Evolutionary conservation across 1,140 invertebrate species (phyloP).

Genomic region (Drosophila trapezifrons): DNA sequence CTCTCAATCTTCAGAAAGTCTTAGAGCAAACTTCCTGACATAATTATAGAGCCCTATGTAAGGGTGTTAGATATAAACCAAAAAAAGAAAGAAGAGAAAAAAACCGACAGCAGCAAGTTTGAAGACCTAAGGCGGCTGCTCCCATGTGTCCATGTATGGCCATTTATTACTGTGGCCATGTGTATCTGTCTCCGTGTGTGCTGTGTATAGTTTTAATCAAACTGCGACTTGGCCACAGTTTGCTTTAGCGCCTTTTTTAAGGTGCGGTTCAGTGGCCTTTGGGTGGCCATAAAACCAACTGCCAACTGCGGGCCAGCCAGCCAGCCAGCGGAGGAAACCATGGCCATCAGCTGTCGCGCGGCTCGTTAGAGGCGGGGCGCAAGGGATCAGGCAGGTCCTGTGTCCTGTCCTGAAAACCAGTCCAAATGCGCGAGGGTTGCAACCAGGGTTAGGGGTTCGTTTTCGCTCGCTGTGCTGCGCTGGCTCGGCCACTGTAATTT

Average conservation of each 20-base stretch:
- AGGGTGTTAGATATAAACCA: conserved; percentile 20
- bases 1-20: not conserved
- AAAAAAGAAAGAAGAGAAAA: not conserved
- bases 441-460: conserved; percentile 53
- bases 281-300: conserved; percentile 73
- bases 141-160: conserved; percentile 76
- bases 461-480: conserved; percentile 27
- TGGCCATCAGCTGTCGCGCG: conserved; percentile 74
- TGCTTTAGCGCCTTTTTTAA: conserved; percentile 79
- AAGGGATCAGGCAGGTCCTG: conserved; percentile 17
- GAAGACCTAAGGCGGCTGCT: conserved; percentile 58
- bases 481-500: conserved; percentile 56
- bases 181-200: conserved; percentile 31
- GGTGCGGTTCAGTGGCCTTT: conserved; percentile 81
- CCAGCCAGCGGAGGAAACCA: conserved; percentile 60
- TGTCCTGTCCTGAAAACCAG: conserved; percentile 30
- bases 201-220: conserved; percentile 75
- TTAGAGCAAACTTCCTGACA: conserved; percentile 1
- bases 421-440: conserved; percentile 60
- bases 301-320: conserved; percentile 40
- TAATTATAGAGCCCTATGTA: conserved; percentile 9
- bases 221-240: conserved; percentile 71
- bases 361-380: conserved; percentile 49
- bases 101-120: conserved; percentile 22
- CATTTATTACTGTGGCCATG: conserved; percentile 63